These are phyloP conservation scores for Cephonodes hylas DNA, from an alignment of 2,888 invertebrate genomes.

Conservation along the genomic window DNA sequence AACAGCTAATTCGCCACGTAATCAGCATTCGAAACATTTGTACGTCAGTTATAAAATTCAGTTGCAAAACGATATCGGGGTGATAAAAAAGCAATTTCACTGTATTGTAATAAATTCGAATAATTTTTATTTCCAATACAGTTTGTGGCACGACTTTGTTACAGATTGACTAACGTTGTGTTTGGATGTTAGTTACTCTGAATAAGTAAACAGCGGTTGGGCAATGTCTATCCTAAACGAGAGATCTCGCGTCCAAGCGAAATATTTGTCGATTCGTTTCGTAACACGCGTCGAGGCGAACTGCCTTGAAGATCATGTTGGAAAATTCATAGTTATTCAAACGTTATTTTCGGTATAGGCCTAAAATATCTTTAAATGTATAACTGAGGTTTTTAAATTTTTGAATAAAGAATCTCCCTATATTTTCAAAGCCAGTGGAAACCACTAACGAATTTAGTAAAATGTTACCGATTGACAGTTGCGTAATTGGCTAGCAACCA, in stretches of 20 bases:
- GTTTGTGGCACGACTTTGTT: background rate
- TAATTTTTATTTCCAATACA: background rate
- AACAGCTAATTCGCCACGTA: background rate
- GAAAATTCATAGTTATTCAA: background rate
- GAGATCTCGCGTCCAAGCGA: conserved; percentile 40
- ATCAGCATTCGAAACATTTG: background rate
- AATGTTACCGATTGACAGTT: too few relatives aligned
- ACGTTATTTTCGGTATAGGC: background rate
- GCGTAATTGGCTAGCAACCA: too few relatives aligned
- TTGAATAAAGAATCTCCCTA: too few relatives aligned
- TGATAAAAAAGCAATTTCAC: background rate
- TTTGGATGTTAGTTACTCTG: conserved; percentile 27
- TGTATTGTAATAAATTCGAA: background rate
- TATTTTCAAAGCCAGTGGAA: too few relatives aligned
- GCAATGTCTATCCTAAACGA: conserved; percentile 36
- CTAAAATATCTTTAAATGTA: background rate
- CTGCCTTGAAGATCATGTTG: conserved; percentile 4
- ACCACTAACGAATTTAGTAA: too few relatives aligned
- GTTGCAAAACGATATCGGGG: background rate
- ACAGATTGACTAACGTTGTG: conserved; percentile 1
- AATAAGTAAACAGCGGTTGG: conserved; percentile 46
- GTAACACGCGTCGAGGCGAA: conserved; percentile 10
- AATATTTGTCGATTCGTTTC: conserved; percentile 39
- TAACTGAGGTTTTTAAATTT: too few relatives aligned
- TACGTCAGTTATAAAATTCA: background rate